Conservation (phyloP, 2,888 invertebrate genomes). For the Xestia rhomboidea region DNA sequence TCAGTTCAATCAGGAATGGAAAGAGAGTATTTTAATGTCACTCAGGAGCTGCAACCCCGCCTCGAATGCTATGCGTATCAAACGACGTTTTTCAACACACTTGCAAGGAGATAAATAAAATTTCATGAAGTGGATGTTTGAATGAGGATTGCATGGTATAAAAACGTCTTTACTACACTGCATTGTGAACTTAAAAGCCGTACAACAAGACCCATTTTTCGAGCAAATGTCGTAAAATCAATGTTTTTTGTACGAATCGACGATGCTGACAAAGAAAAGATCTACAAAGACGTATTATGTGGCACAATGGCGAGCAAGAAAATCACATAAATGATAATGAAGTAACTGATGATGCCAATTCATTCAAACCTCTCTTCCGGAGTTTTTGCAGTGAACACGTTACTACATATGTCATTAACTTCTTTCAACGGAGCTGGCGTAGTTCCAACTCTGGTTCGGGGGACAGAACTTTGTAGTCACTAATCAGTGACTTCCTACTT, state of each 20-base stretch:
- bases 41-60: neutral
- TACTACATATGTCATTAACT: slow-evolving; percentile 74
- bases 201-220: neutral
- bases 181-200: neutral
- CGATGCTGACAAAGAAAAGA: neutral
- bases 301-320: slow-evolving; percentile 25
- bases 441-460: slow-evolving; percentile 71
- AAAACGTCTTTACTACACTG: neutral
- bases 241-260: neutral
- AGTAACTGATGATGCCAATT: slow-evolving; percentile 35
- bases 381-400: slow-evolving; percentile 71
- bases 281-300: slow-evolving; percentile 2
- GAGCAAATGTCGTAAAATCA: neutral
- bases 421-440: slow-evolving; percentile 76
- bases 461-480: slow-evolving; percentile 79
- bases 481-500: slow-evolving; percentile 78
- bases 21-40: neutral
- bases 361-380: slow-evolving; percentile 60
- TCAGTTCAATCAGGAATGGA: neutral
- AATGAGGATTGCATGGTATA: neutral
- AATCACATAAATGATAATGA: slow-evolving; percentile 45
- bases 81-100: neutral
- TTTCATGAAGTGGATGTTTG: neutral
- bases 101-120: neutral
- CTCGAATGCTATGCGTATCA: neutral